These are phyloP conservation scores for Eretmocerus hayati DNA, from an alignment of 2,888 invertebrate species.

Conservation along the genomic window DNA sequence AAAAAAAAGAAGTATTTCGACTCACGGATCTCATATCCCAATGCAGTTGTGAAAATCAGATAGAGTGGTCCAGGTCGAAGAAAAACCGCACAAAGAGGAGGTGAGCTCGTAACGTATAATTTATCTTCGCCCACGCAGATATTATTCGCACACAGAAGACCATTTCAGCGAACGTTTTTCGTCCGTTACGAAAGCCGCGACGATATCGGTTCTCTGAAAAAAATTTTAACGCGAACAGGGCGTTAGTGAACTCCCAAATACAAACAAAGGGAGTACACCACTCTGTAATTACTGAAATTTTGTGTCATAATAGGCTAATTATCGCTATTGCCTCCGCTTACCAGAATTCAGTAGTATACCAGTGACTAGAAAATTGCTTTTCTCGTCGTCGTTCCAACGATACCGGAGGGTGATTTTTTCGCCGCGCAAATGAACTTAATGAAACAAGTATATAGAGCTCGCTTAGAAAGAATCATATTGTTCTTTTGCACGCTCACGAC, in stretches of 20 bases:
- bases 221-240: background rate
- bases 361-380: too few species aligned
- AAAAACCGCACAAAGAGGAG: constrained; percentile 3
- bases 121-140: constrained; percentile 8
- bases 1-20: too few species aligned
- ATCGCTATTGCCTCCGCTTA: constrained; percentile 10
- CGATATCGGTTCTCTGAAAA: background rate
- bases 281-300: constrained; percentile 6
- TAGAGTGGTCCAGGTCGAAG: background rate
- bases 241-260: background rate
- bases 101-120: constrained; percentile 6
- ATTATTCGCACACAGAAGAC: background rate
- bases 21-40: background rate
- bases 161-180: background rate
- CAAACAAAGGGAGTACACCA: background rate
- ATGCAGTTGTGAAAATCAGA: constrained; percentile 7
- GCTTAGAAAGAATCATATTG: too few species aligned
- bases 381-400: background rate
- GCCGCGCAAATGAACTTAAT: background rate
- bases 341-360: too few species aligned
- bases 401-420: background rate
- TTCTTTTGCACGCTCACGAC: background rate
- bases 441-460: too few species aligned
- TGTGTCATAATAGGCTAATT: constrained; percentile 15
- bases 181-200: background rate